phyloP scores from a whole-genome alignment of 2,113 vertebrate genomes.

The Callorhinus ursinus region DNA sequence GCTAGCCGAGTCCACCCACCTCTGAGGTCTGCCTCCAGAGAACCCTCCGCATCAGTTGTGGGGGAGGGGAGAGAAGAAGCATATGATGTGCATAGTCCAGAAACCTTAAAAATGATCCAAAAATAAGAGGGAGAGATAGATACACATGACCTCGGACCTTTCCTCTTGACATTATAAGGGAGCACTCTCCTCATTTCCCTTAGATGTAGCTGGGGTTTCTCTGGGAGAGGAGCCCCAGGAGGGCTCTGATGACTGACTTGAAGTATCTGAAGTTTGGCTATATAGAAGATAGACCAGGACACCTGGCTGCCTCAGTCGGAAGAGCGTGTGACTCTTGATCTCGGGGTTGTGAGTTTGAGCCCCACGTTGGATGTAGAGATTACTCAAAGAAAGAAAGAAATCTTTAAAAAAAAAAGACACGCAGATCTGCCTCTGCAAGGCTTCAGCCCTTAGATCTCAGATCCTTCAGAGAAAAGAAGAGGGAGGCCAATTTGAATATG shows the following conservation, averaged over 20 bases:
- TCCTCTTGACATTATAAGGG: neutral
- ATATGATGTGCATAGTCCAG: neutral
- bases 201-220: neutral
- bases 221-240: neutral
- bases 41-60: neutral
- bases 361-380: neutral
- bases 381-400: neutral
- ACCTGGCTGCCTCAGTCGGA: neutral
- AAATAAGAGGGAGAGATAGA: neutral
- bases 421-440: neutral
- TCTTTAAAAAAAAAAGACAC: neutral
- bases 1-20: neutral
- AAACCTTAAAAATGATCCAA: neutral
- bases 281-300: neutral
- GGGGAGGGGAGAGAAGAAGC: neutral
- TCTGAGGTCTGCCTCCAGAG: neutral
- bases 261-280: neutral
- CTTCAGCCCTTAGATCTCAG: neutral
- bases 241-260: neutral
- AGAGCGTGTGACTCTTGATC: neutral
- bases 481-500: neutral
- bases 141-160: neutral
- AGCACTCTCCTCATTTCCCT: neutral
- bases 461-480: neutral
- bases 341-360: neutral